phyloP scores from a whole-genome alignment of 2,113 vertebrate species.

The Delphinus delphis region DNA sequence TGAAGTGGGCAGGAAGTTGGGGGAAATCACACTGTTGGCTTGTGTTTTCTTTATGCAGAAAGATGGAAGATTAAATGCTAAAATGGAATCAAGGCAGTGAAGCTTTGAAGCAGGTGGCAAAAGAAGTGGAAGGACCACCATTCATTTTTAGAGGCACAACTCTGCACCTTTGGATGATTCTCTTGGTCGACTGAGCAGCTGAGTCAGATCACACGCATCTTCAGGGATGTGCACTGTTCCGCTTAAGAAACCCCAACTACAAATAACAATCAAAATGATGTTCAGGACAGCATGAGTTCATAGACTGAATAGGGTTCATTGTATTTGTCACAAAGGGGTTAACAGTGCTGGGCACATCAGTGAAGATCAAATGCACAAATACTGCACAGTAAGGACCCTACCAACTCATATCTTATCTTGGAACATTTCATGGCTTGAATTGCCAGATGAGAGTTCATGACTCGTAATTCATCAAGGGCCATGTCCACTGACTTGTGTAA shows the following conservation, averaged over 20 bases:
- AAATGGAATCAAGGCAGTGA: neutral
- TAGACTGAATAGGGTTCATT: neutral
- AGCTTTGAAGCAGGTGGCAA: neutral
- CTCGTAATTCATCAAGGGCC: neutral
- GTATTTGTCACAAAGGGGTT: neutral
- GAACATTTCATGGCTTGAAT: neutral
- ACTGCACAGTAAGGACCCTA: neutral
- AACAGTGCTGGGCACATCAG: neutral
- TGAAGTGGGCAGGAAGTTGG: neutral
- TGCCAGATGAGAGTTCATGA: neutral
- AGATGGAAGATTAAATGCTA: neutral
- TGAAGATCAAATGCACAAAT: neutral
- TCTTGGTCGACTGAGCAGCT: neutral
- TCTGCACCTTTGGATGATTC: neutral
- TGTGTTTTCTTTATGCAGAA: neutral
- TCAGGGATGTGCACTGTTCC: neutral
- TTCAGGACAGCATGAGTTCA: neutral
- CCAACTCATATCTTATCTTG: neutral
- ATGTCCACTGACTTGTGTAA: neutral
- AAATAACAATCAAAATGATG: neutral
- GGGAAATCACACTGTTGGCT: neutral
- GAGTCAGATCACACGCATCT: neutral
- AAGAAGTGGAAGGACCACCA: neutral
- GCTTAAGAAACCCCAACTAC: neutral
- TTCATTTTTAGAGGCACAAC: neutral